Conservation (phyloP, 2,113 vertebrate species). For the Ochotona curzoniae region DNA sequence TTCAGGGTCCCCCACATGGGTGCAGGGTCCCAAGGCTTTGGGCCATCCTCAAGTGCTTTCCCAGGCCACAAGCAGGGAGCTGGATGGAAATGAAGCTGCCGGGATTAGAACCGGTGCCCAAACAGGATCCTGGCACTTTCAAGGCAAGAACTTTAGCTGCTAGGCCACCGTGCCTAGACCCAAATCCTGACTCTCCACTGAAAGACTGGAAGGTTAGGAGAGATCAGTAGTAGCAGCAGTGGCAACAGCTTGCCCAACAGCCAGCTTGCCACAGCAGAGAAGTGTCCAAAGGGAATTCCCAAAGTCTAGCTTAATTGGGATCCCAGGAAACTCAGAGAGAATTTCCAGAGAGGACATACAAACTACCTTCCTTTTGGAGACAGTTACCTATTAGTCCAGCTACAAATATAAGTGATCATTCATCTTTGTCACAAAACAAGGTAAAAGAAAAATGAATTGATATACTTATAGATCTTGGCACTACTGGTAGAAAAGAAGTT, state of each 20-base stretch:
- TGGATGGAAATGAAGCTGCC: too few species aligned
- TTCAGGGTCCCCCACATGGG: too few species aligned
- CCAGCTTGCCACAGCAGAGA: not conserved
- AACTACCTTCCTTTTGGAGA: constrained; percentile 5
- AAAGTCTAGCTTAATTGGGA: constrained; percentile 17
- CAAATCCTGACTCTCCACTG: constrained; percentile 21
- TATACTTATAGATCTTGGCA: not conserved
- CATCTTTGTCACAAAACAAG: not conserved
- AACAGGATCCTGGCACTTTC: too few species aligned
- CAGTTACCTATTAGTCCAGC: not conserved
- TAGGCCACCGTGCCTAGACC: not conserved
- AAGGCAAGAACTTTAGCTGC: too few species aligned
- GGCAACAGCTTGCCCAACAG: not conserved
- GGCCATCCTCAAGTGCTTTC: too few species aligned
- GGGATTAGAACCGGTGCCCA: too few species aligned
- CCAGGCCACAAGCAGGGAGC: too few species aligned
- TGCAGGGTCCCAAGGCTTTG: too few species aligned
- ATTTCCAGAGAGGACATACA: not conserved
- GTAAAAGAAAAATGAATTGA: not conserved
- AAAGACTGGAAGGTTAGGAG: constrained; percentile 14
- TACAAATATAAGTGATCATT: not conserved
- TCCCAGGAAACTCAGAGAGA: constrained; percentile 34
- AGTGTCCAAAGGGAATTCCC: constrained; percentile 41
- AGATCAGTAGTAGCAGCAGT: not conserved
- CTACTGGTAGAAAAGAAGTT: not conserved